Evolutionary conservation across 2,113 vertebrate species (phyloP).

Genomic region (Rafetus swinhoei): DNA sequence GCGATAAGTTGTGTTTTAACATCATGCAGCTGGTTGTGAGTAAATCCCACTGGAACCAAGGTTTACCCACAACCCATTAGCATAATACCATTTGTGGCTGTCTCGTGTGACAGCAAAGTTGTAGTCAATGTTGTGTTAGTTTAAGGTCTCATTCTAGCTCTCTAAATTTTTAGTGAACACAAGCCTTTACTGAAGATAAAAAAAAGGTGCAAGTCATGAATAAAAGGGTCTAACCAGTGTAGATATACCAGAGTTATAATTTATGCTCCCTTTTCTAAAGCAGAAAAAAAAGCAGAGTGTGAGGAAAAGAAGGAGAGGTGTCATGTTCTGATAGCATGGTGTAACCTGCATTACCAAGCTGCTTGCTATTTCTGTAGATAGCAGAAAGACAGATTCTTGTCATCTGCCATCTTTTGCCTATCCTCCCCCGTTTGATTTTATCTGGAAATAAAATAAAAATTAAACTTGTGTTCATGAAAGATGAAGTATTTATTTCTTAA

Average conservation of each 20-base stretch:
- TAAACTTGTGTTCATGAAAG: neutral
- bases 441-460: neutral
- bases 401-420: neutral
- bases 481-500: neutral
- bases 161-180: neutral
- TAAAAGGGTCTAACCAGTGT: neutral
- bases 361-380: neutral
- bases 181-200: neutral
- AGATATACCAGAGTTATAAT: neutral
- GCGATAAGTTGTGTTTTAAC: neutral
- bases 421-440: neutral
- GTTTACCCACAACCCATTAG: neutral
- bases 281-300: neutral
- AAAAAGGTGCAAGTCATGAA: neutral
- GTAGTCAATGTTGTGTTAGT: neutral
- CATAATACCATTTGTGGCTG: neutral
- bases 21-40: neutral
- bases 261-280: neutral
- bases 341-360: neutral
- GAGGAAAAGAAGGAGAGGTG: neutral
- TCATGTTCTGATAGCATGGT: neutral
- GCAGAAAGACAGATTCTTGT: neutral
- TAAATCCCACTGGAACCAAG: neutral
- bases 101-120: neutral
- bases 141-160: neutral